Evolutionary conservation across 2,113 vertebrate species (phyloP).

Genomic region (Butorides virescens): DNA sequence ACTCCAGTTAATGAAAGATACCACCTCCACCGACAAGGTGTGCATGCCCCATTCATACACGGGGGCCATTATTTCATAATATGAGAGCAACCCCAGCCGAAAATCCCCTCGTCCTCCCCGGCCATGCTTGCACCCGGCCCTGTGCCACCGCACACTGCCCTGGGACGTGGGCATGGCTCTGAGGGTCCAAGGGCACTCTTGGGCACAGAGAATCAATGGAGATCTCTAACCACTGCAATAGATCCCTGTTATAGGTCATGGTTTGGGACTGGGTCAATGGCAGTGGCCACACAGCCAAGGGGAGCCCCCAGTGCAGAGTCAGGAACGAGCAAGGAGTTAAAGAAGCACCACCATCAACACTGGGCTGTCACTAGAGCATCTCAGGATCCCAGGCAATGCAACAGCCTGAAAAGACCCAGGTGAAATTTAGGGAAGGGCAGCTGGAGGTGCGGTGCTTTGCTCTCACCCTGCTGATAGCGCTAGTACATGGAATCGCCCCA

Average conservation of each 20-base stretch:
- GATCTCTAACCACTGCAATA: not conserved
- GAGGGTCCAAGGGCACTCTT: not conserved
- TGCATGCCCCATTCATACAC: rapidly evolving
- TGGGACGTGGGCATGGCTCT: not conserved
- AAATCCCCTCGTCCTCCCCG: not conserved
- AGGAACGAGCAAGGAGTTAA: not conserved
- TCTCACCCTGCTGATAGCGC: not conserved
- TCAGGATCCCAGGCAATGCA: not conserved
- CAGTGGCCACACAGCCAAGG: rapidly evolving
- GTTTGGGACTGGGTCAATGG: not conserved
- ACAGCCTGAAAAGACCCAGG: not conserved
- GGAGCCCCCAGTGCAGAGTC: rapidly evolving
- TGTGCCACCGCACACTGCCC: not conserved
- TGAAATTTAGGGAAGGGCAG: not conserved
- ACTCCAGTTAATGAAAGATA: not conserved
- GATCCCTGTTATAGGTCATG: not conserved
- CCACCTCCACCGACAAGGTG: not conserved
- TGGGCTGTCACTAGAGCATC: not conserved
- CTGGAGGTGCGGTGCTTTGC: not conserved
- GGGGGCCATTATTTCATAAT: not conserved
- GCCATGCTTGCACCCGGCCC: not conserved
- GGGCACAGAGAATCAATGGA: rapidly evolving
- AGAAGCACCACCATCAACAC: not conserved
- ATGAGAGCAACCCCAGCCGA: not conserved
- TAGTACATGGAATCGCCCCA: not conserved